Evolutionary conservation across 2,797 vertebrate genomes (phyloP).

Genomic region (Champsocephalus esox): DNA sequence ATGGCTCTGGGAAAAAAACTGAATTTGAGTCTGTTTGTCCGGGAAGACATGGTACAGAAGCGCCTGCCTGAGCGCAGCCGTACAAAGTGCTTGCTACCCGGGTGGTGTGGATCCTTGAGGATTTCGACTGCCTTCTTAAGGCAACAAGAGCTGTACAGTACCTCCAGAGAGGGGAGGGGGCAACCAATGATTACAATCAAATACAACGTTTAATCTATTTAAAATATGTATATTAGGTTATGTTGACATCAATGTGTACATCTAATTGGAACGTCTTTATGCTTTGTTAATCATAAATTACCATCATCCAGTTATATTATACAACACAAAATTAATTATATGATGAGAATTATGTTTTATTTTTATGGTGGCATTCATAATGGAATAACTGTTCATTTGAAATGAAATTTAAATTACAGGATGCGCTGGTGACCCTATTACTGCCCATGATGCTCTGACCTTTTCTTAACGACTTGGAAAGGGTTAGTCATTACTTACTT

Average conservation of each 20-base stretch:
- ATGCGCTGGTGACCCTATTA: slow-evolving; percentile 25
- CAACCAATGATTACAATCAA: slow-evolving; percentile 11
- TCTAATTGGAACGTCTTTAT: background rate
- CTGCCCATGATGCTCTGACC: slow-evolving; percentile 51
- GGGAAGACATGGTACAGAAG: too few relatives aligned
- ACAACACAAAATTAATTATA: background rate
- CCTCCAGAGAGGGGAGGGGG: too few relatives aligned
- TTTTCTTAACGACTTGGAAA: slow-evolving; percentile 52
- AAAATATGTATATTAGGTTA: slow-evolving; percentile 6
- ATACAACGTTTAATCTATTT: background rate
- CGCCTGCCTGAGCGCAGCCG: too few relatives aligned
- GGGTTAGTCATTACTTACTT: slow-evolving; percentile 60
- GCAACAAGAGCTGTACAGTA: too few relatives aligned
- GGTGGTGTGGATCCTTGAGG: too few relatives aligned
- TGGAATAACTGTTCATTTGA: slow-evolving; percentile 11
- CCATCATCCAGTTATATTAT: background rate
- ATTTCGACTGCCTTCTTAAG: too few relatives aligned
- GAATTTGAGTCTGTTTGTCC: too few relatives aligned
- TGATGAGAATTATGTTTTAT: background rate
- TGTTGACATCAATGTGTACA: background rate
- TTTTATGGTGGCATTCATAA: background rate
- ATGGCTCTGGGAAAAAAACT: too few relatives aligned
- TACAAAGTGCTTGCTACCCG: too few relatives aligned
- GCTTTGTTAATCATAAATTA: background rate
- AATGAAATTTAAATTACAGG: slow-evolving; percentile 47